phyloP scores from a whole-genome alignment of 2,797 vertebrate genomes.

The Hylomyscus alleni region DNA sequence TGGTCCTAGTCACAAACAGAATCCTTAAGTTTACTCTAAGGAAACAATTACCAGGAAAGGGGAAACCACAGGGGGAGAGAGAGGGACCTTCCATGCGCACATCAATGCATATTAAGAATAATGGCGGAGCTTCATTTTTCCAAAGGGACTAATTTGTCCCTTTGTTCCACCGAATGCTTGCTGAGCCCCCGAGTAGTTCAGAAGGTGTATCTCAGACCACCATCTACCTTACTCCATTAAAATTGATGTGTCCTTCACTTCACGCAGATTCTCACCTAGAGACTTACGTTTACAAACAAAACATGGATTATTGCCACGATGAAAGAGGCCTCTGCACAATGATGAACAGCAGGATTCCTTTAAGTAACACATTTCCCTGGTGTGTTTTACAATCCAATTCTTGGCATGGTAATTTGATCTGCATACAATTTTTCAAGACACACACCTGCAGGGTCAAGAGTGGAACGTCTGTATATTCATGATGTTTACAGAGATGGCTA shows the following conservation, averaged over 20 bases:
- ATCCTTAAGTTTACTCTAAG: constrained; percentile 76
- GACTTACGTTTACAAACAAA: constrained; percentile 66
- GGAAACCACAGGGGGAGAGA: constrained; percentile 40
- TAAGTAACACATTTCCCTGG: constrained; percentile 39
- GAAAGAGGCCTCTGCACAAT: constrained; percentile 58
- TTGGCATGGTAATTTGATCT: constrained; percentile 56
- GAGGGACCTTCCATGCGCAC: constrained; percentile 11
- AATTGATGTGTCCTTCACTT: constrained; percentile 70
- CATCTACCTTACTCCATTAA: constrained; percentile 67
- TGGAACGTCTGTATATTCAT: constrained; percentile 23
- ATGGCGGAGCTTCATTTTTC: constrained; percentile 56
- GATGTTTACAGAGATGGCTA: not conserved
- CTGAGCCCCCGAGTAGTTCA: constrained; percentile 26
- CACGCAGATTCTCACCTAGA: constrained; percentile 26
- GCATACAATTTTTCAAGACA: constrained; percentile 50
- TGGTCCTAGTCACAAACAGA: constrained; percentile 61
- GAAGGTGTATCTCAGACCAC: constrained; percentile 38
- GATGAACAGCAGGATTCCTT: constrained; percentile 40
- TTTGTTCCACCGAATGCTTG: constrained; percentile 62
- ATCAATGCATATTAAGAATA: constrained; percentile 68
- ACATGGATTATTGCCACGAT: constrained; percentile 20
- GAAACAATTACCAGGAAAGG: constrained; percentile 80
- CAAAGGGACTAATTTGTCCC: constrained; percentile 75
- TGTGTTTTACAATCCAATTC: constrained; percentile 57
- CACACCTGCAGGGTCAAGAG: constrained; percentile 42